Conservation (phyloP, 2,113 vertebrate species). For the Coracopsis vasa region DNA sequence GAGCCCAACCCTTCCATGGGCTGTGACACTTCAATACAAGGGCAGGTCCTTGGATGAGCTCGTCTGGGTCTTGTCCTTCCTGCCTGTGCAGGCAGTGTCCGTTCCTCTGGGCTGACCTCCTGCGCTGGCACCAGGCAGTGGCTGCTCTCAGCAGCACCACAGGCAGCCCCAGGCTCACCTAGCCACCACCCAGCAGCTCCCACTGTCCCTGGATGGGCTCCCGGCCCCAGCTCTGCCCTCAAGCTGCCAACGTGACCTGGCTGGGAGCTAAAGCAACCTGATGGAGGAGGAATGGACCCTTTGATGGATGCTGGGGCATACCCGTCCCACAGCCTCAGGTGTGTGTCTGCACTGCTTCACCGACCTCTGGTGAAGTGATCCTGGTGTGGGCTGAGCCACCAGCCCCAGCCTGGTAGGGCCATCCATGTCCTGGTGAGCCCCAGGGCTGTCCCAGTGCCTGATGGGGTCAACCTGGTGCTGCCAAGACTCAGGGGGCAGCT, state of each 20-base stretch:
- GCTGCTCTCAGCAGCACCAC: background rate
- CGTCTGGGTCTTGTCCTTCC: conserved; percentile 48
- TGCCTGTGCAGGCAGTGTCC: background rate
- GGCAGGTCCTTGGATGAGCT: background rate
- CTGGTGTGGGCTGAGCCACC: rapidly evolving
- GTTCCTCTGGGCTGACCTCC: background rate
- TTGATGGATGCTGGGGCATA: background rate
- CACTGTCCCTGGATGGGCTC: background rate
- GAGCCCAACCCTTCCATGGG: background rate
- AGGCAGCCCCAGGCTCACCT: background rate
- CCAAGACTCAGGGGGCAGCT: rapidly evolving
- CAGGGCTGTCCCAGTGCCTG: background rate
- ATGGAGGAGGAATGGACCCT: background rate
- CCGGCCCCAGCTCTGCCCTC: background rate
- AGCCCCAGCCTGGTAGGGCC: background rate
- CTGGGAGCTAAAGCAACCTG: background rate
- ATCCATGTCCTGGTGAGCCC: rapidly evolving
- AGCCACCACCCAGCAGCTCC: background rate
- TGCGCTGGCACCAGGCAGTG: rapidly evolving
- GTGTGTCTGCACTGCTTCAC: rapidly evolving
- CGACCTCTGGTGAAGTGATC: background rate
- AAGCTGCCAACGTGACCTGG: rapidly evolving
- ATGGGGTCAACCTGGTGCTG: background rate
- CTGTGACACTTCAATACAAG: conserved; percentile 37
- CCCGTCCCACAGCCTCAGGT: rapidly evolving